Evolutionary conservation across 2,888 invertebrate genomes (phyloP).

Genomic region (Trisateles emortualis): DNA sequence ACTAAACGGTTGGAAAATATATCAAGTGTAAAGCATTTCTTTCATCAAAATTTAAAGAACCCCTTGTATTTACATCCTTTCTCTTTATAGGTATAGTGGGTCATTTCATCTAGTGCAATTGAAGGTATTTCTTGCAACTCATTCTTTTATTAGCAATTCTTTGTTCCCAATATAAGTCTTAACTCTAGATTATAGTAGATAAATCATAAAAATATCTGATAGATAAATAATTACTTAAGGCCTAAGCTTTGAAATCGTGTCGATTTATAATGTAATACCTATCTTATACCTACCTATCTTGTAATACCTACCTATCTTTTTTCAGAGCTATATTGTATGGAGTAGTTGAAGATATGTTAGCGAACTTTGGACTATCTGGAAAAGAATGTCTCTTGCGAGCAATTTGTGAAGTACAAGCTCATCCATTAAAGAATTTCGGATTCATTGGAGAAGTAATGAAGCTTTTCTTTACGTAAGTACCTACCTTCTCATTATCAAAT

Average conservation of each 20-base stretch:
- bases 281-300: too few relatives aligned
- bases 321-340: constrained; percentile 91
- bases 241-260: background rate
- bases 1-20: too few relatives aligned
- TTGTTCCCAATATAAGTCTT: constrained; percentile 17
- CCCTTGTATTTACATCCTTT: background rate
- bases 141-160: background rate
- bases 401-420: constrained; percentile 95
- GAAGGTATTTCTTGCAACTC: constrained; percentile 10
- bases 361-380: constrained; percentile 93
- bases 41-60: background rate
- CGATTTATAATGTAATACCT: background rate
- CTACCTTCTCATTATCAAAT: too few relatives aligned
- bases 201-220: background rate
- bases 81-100: constrained; percentile 13
- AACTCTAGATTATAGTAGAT: too few relatives aligned
- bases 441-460: constrained; percentile 94
- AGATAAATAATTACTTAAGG: background rate
- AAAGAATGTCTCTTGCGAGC: constrained; percentile 93
- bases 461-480: constrained; percentile 92
- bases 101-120: constrained; percentile 4
- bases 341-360: constrained; percentile 92
- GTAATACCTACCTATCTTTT: too few relatives aligned
- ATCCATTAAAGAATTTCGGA: constrained; percentile 92
- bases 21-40: background rate